Percentiles rank a stretch among this genome's conserved stretches.
phyloP scores from a whole-genome alignment of 2,113 vertebrate genomes.

The Glareola pratincola region DNA sequence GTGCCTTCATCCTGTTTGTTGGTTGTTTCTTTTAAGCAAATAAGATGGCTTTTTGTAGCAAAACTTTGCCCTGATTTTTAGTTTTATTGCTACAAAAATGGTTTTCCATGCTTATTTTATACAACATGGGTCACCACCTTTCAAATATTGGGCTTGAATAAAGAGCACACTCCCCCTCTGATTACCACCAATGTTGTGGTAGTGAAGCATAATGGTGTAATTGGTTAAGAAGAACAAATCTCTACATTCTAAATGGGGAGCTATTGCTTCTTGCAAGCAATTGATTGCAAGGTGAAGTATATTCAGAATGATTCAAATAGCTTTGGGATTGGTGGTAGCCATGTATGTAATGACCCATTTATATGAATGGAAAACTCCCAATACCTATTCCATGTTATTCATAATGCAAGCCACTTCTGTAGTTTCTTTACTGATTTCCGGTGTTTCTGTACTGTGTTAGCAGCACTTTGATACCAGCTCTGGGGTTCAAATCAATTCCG shows the following conservation, averaged over 20 bases:
- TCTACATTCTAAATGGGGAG: neutral
- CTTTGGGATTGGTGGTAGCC: constrained; percentile 11
- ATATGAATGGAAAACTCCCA: neutral
- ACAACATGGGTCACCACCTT: neutral
- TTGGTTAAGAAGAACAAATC: neutral
- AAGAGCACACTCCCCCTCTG: neutral
- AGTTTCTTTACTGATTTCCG: neutral
- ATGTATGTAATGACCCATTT: neutral
- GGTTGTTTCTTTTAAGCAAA: constrained; percentile 12
- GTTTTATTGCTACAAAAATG: neutral
- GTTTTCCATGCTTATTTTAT: constrained; percentile 8
- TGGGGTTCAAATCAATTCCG: neutral
- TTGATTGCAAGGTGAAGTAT: neutral
- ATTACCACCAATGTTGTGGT: neutral
- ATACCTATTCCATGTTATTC: neutral
- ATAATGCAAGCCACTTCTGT: neutral
- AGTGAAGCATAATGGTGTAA: neutral
- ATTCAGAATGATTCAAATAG: neutral
- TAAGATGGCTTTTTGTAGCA: constrained; percentile 17
- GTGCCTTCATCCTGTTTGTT: constrained; percentile 24
- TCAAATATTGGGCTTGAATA: neutral
- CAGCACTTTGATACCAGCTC: neutral
- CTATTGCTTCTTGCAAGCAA: neutral
- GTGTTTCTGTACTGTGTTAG: neutral
- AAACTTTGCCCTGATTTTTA: neutral